A percentile compares a stretch with the other conserved stretches of the same genome.
phyloP scores from a whole-genome alignment of 2,888 invertebrate genomes.

The Zaprionus obscuricornis region DNA sequence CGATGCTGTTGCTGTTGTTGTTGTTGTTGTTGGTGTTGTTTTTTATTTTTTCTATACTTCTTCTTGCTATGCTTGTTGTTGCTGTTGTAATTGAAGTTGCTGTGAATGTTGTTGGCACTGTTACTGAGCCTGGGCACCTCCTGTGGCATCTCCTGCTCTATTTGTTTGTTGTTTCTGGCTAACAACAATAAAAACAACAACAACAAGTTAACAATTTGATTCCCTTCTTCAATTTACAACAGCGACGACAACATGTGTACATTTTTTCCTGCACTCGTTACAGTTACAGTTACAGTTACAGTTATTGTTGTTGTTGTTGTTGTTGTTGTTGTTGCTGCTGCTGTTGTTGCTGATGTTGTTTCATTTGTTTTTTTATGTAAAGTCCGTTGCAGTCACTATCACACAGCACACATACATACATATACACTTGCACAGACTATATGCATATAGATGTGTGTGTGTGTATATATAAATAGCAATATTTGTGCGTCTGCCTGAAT shows the following conservation, averaged over 20 bases:
- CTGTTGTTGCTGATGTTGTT: slow-evolving; percentile 58
- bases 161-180: slow-evolving; percentile 11
- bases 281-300: slow-evolving; percentile 3
- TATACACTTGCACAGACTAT: slow-evolving; percentile 1
- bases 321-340: slow-evolving; percentile 37
- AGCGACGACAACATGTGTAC: slow-evolving; percentile 45
- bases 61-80: not conserved
- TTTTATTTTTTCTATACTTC: too few relatives aligned
- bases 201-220: slow-evolving; percentile 27
- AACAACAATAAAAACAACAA: slow-evolving; percentile 36
- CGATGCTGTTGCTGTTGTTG: slow-evolving; percentile 1
- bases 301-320: slow-evolving; percentile 16
- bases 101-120: not conserved
- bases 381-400: slow-evolving; percentile 42
- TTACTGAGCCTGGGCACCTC: slow-evolving; percentile 11
- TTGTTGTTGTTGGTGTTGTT: not conserved
- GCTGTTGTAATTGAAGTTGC: slow-evolving; percentile 3
- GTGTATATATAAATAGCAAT: too few relatives aligned
- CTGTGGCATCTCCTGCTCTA: slow-evolving; percentile 24
- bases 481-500: too few relatives aligned
- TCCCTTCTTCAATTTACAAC: slow-evolving; percentile 18
- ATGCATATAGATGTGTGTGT: slow-evolving; percentile 4
- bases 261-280: slow-evolving; percentile 23
- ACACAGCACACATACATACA: slow-evolving; percentile 11
- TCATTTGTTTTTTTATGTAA: too few relatives aligned